A percentile compares a stretch with the other conserved stretches of the same genome.
phyloP scores from a whole-genome alignment of 2,113 vertebrate genomes.

The Columbina picui region DNA sequence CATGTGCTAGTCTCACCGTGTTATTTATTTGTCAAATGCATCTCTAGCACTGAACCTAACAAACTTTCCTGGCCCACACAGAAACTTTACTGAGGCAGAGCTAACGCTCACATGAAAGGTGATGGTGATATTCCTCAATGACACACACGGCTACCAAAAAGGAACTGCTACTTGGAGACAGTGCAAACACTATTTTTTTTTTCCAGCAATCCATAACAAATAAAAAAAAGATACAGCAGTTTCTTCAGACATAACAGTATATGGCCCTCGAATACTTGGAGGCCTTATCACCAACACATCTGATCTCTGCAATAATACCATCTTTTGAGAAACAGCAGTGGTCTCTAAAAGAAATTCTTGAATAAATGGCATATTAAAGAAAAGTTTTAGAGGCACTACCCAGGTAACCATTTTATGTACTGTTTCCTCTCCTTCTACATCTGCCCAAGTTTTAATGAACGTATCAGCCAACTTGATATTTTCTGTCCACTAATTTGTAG shows the following conservation, averaged over 20 bases:
- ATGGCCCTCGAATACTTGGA: background rate
- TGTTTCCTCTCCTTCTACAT: background rate
- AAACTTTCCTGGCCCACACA: background rate
- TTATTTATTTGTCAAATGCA: background rate
- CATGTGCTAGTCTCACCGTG: background rate
- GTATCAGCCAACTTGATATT: background rate
- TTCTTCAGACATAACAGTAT: background rate
- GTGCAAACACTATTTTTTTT: background rate
- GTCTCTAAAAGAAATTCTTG: background rate
- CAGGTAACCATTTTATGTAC: background rate
- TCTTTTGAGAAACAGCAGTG: background rate
- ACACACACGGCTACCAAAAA: background rate
- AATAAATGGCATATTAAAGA: background rate
- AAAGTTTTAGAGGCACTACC: background rate
- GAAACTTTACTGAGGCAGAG: background rate
- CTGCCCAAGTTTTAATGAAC: background rate
- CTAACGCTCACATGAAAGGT: background rate
- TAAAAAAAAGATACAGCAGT: background rate
- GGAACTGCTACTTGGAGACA: background rate
- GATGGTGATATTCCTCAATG: background rate
- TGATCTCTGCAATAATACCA: background rate
- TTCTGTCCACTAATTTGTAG: background rate
- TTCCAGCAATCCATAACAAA: background rate
- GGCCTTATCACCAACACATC: background rate
- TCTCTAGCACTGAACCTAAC: background rate